A percentile compares a stretch with the other conserved stretches of the same genome.
Conservation (phyloP, 2,888 invertebrate genomes). For the Drosophila macrothrix region DNA sequence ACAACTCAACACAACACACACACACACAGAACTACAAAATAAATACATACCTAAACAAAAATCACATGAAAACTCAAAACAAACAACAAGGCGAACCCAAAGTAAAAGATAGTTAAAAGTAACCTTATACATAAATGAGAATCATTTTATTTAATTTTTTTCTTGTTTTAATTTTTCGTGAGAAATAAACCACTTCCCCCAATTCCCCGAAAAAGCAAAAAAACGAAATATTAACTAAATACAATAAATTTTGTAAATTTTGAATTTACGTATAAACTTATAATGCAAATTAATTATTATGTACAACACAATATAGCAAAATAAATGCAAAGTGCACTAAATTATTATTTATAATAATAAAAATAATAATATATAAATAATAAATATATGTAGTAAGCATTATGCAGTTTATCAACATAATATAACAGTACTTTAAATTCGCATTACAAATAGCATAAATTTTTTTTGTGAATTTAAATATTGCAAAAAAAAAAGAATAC, state of each 20-base stretch:
- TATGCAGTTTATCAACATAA: constrained; percentile 65
- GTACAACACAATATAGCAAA: constrained; percentile 70
- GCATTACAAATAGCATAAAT: constrained; percentile 76
- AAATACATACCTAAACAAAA: constrained; percentile 28
- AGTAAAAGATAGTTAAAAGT: constrained; percentile 77
- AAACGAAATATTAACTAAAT: constrained; percentile 44
- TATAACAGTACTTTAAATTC: constrained; percentile 66
- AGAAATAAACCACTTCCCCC: constrained; percentile 11
- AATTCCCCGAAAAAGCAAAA: constrained; percentile 9
- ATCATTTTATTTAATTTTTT: constrained; percentile 11
- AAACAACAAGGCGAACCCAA: constrained; percentile 57
- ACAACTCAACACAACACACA: constrained; percentile 34
- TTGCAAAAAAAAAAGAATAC: constrained; percentile 42
- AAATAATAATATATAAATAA: constrained; percentile 36
- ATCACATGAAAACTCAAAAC: constrained; percentile 38
- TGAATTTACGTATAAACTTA: constrained; percentile 69
- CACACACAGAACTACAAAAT: constrained; percentile 35
- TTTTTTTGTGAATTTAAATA: constrained; percentile 72
- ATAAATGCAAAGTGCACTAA: constrained; percentile 76
- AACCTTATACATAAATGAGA: constrained; percentile 9
- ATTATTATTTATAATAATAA: constrained; percentile 73
- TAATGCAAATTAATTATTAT: constrained; percentile 52
- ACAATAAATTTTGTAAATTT: constrained; percentile 77
- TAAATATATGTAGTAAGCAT: constrained; percentile 35
- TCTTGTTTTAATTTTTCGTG: constrained; percentile 30